These are phyloP conservation scores for Urocolius indicus DNA, from an alignment of 2,113 vertebrate species.

Conservation along the genomic window DNA sequence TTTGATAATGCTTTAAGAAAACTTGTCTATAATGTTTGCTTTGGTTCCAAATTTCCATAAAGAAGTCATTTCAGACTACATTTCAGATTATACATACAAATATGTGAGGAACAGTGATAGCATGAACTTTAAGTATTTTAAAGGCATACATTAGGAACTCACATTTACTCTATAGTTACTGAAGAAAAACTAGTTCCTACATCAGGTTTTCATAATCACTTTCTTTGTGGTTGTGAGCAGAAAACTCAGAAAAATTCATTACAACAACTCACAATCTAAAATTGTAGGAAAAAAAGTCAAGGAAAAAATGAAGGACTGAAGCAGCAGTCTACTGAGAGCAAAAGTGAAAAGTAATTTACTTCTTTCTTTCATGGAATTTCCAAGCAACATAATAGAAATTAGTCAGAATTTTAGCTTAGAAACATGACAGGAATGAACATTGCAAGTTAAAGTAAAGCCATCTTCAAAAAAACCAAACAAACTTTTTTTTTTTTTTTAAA, in stretches of 20 bases:
- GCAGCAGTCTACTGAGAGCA: not conserved
- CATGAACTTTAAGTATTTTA: not conserved
- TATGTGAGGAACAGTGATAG: not conserved
- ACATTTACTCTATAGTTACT: not conserved
- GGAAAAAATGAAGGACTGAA: not conserved
- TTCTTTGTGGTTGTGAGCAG: not conserved
- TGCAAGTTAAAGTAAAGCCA: not conserved
- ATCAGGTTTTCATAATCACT: not conserved
- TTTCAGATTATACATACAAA: not conserved
- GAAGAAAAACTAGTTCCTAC: not conserved
- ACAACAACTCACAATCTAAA: not conserved
- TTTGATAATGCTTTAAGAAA: not conserved
- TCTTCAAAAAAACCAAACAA: not conserved
- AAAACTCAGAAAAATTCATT: not conserved
- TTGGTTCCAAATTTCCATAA: not conserved
- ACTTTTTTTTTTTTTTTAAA: not conserved
- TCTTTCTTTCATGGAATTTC: not conserved
- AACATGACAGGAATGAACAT: not conserved
- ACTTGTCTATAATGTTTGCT: not conserved
- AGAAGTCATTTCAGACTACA: not conserved
- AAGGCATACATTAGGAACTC: not conserved
- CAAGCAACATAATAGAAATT: not conserved
- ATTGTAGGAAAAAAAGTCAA: not conserved
- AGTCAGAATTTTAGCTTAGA: not conserved
- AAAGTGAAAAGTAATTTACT: not conserved